A percentile compares a stretch with the other conserved stretches of the same genome.
phyloP scores from a whole-genome alignment of 2,888 invertebrate genomes.

The Leptopterna dolabrata region DNA sequence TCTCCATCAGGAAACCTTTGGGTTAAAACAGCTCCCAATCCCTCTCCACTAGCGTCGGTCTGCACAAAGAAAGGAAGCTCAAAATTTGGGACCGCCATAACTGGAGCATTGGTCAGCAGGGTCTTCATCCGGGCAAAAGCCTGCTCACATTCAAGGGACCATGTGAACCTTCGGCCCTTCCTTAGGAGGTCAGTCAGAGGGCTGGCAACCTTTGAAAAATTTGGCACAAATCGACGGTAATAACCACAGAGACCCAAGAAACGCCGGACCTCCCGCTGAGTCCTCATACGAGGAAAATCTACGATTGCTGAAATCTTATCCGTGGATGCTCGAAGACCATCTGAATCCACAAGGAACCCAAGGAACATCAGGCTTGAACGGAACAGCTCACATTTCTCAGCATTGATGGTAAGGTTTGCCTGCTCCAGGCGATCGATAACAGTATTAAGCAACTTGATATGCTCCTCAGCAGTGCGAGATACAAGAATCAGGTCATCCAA shows the following conservation, averaged over 20 bases:
- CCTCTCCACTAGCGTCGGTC: conserved; percentile 47
- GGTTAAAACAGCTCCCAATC: conserved; percentile 44
- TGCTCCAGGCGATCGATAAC: conserved; percentile 34
- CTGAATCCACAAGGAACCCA: conserved; percentile 59
- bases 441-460: background rate
- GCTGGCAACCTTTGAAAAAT: conserved; percentile 59
- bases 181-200: conserved; percentile 55
- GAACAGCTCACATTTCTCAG: background rate
- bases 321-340: conserved; percentile 44
- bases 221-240: conserved; percentile 62
- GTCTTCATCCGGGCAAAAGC: conserved; percentile 55
- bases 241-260: conserved; percentile 55
- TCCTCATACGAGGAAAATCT: conserved; percentile 23
- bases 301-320: conserved; percentile 44
- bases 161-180: background rate
- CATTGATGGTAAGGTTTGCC: conserved; percentile 24
- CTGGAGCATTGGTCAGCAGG: conserved; percentile 45
- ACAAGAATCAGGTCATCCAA: conserved; percentile 31
- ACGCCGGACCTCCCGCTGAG: conserved; percentile 55
- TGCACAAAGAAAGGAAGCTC: conserved; percentile 49
- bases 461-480: background rate
- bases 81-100: conserved; percentile 57
- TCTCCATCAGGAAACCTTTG: conserved; percentile 32
- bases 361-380: background rate
- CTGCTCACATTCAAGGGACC: background rate